Percentiles rank a stretch among this genome's conserved stretches.
phyloP scores from a whole-genome alignment of 2,888 invertebrate species.

The Lochmaea capreae region DNA sequence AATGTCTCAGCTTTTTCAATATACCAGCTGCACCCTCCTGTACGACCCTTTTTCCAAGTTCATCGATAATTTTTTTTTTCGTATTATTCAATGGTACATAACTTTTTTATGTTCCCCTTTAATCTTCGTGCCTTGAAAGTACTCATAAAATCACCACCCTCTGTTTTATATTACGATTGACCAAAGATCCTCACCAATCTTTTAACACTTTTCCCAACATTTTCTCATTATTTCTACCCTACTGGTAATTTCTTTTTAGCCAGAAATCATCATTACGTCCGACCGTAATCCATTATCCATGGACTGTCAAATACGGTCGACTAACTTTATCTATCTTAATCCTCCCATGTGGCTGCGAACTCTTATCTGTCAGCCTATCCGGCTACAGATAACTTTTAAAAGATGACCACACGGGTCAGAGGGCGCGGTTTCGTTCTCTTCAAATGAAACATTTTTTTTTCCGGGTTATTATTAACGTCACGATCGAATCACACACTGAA shows the following conservation, averaged over 20 bases:
- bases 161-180: slow-evolving; percentile 4
- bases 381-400: slow-evolving; percentile 59
- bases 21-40: background rate
- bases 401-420: slow-evolving; percentile 59
- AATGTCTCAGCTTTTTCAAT: background rate
- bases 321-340: slow-evolving; percentile 64
- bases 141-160: slow-evolving; percentile 4
- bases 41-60: background rate
- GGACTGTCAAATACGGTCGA: slow-evolving; percentile 60
- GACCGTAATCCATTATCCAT: slow-evolving; percentile 59
- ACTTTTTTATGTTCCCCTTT: background rate
- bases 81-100: background rate
- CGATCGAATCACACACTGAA: background rate
- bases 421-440: slow-evolving; percentile 58
- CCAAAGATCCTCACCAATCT: background rate
- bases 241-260: slow-evolving; percentile 19
- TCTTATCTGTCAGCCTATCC: slow-evolving; percentile 57
- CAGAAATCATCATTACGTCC: slow-evolving; percentile 46
- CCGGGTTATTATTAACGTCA: background rate
- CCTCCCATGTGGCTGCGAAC: slow-evolving; percentile 58
- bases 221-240: slow-evolving; percentile 23
- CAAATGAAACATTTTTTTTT: slow-evolving; percentile 18
- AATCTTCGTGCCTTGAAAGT: background rate
- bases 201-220: slow-evolving; percentile 5
- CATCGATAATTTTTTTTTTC: background rate